A percentile compares a stretch with the other conserved stretches of the same genome.
Evolutionary conservation across 2,113 vertebrate genomes (phyloP).

Genomic region (Hydropotes inermis): DNA sequence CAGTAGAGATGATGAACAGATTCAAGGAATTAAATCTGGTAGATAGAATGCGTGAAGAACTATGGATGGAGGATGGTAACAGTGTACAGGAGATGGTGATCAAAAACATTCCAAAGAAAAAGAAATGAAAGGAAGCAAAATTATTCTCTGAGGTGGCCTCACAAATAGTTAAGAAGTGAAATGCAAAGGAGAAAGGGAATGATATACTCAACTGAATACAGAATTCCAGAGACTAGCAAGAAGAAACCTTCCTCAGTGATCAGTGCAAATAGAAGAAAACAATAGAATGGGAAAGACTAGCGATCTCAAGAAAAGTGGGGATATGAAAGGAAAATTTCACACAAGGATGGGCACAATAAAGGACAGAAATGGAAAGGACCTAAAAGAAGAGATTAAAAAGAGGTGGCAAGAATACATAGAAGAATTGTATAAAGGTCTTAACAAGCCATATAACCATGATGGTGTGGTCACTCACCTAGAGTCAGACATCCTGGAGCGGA

Average conservation of each 20-base stretch:
- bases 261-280: not conserved
- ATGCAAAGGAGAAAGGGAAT: not conserved
- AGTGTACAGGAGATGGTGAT: not conserved
- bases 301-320: not conserved
- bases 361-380: not conserved
- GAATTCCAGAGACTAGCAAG: not conserved
- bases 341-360: not conserved
- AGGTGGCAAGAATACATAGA: not conserved
- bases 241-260: not conserved
- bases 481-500: not conserved
- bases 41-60: not conserved
- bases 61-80: not conserved
- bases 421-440: not conserved
- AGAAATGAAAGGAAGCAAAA: not conserved
- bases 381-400: not conserved
- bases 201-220: not conserved
- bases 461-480: not conserved
- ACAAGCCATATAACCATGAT: not conserved
- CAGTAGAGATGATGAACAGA: not conserved
- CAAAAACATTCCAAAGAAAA: not conserved
- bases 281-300: not conserved
- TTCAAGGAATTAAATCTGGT: not conserved
- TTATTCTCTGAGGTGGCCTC: not conserved
- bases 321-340: not conserved
- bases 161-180: not conserved